Base-by-base conservation (phyloP, 2,797 vertebrate species). In the Falco naumanni region DNA sequence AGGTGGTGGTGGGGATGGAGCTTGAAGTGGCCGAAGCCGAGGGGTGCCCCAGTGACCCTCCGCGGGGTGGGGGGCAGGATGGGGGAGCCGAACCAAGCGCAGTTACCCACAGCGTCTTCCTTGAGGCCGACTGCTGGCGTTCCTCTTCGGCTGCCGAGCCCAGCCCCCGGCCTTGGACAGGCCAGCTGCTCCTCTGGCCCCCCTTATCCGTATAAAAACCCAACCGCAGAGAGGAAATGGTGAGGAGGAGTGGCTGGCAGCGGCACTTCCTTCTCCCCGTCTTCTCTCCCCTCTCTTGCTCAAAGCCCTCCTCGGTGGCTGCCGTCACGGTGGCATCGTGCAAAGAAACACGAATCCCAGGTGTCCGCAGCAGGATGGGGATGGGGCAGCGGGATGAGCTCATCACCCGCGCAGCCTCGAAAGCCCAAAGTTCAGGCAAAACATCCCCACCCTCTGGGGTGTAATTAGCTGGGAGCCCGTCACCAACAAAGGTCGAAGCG, bases 171-270 rank as follows among this genome's bases (percentile, higher is more conserved):
- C 65, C 45, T 75, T 31, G 18, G 65, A 20, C 10, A 5, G 57
- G 48, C 82, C 39, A 5, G 50, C 89, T 11, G 76, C 79, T 54
- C 60, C 70, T 39, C 48, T 22, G 57, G 3, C 16, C 47, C 75
- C 17, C 13, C 90, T 29, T 87, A 60, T 57, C 94, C 13, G 89
- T 13, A 7, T 9, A 22, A 54, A 81, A 56, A 41, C 17, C 24
- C 65, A 5, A 57, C 54, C 9, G 29, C 53, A 6, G 54, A 22
- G 87, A 96, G 96, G 96, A 96, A 97, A 91, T 78, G 93, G 84
- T 24, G 69, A 78, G 93, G 91, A 96, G 96, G 95, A 96, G 96
- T 96, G 96, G 94, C 96, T 89, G 84, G 7, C 26, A 19, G 95
- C 74, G 0, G 72, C 76, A 93, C 95, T 96, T 96, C 93, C 96